Evolutionary conservation across 2,113 vertebrate genomes (phyloP).

Genomic region (Barnardius zonarius): DNA sequence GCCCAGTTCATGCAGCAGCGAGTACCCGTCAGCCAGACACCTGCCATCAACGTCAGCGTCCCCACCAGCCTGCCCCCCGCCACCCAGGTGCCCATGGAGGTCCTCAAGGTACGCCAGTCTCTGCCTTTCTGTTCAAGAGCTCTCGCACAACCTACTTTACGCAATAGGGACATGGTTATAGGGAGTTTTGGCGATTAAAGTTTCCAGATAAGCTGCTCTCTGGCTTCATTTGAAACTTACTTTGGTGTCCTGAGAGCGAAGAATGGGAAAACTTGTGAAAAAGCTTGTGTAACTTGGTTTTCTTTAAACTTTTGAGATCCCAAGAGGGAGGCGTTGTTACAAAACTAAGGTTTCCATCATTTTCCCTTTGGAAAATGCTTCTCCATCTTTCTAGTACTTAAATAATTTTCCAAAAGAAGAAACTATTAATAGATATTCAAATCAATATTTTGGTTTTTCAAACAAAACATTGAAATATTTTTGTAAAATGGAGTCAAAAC

Average conservation of each 20-base stretch:
- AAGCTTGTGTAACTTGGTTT: background rate
- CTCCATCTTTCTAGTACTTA: background rate
- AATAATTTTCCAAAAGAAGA: background rate
- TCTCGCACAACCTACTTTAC: background rate
- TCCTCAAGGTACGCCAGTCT: slow-evolving; percentile 83
- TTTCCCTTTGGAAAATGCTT: background rate
- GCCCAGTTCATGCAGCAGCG: slow-evolving; percentile 82
- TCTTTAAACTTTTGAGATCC: background rate
- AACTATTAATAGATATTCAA: background rate
- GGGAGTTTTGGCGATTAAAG: fast-evolving
- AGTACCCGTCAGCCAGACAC: slow-evolving; percentile 82
- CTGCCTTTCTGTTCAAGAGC: background rate
- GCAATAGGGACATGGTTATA: background rate
- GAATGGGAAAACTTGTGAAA: background rate
- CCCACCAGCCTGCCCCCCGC: slow-evolving; percentile 78
- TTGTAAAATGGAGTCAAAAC: slow-evolving; percentile 35
- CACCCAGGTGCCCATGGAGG: slow-evolving; percentile 91
- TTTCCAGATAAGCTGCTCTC: fast-evolving
- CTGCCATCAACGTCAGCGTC: slow-evolving; percentile 83
- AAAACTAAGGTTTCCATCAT: fast-evolving
- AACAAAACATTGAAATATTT: background rate
- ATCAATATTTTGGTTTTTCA: background rate
- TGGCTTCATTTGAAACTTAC: background rate
- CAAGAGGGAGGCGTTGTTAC: background rate
- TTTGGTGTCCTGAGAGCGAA: background rate